phyloP scores from a whole-genome alignment of 2,797 vertebrate species.

The Acrocephalus scirpaceus region DNA sequence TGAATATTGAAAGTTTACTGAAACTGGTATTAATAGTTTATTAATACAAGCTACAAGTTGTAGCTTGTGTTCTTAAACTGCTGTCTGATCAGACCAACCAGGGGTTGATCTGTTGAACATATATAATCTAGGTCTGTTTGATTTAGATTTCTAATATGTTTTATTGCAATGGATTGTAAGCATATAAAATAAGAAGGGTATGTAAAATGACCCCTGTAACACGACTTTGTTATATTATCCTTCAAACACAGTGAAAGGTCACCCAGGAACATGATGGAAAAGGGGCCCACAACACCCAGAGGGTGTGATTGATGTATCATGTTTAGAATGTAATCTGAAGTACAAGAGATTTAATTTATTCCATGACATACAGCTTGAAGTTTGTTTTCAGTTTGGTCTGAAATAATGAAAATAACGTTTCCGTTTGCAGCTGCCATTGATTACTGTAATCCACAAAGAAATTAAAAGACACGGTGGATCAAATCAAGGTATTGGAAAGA shows the following conservation, averaged over 20 bases:
- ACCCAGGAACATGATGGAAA: neutral
- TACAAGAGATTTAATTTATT: conserved; percentile 21
- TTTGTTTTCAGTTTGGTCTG: conserved; percentile 21
- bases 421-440: neutral
- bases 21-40: neutral
- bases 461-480: conserved; percentile 13
- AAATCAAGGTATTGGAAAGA: conserved; percentile 29
- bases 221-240: conserved; percentile 8
- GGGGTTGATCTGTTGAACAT: neutral
- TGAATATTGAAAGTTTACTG: neutral
- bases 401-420: conserved; percentile 30
- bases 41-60: too few species aligned
- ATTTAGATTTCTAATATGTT: neutral
- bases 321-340: conserved; percentile 4
- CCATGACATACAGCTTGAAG: neutral
- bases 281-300: neutral
- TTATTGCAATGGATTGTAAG: conserved; percentile 19
- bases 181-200: conserved; percentile 14
- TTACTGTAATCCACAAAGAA: conserved; percentile 8
- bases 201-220: neutral
- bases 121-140: neutral
- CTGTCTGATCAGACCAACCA: neutral
- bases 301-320: neutral
- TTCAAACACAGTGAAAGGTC: conserved; percentile 44
- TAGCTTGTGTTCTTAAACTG: neutral